These are phyloP conservation scores for Nothura maculosa DNA, from an alignment of 2,797 vertebrate species.

Conservation along the genomic window DNA sequence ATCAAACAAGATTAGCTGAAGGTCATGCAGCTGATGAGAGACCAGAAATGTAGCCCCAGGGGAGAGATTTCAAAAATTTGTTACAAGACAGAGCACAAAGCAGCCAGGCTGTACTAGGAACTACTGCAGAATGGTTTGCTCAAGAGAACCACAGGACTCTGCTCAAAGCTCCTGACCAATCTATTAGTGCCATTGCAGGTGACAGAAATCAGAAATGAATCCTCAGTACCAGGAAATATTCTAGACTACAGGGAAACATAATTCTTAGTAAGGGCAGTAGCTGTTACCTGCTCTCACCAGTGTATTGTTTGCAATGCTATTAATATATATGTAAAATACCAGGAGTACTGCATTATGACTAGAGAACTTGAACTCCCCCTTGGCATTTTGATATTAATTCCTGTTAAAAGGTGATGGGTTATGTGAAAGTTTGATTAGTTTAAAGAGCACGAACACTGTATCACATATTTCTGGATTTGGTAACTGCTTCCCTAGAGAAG, in stretches of 20 bases:
- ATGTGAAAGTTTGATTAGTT: neutral
- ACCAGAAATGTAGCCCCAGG: neutral
- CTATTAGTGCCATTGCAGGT: neutral
- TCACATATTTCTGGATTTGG: neutral
- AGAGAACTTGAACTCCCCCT: neutral
- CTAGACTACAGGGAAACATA: neutral
- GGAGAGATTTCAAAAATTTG: neutral
- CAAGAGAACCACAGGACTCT: neutral
- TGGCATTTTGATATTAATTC: neutral
- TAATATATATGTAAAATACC: neutral
- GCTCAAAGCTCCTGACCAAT: neutral
- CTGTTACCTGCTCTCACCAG: neutral
- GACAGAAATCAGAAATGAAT: neutral
- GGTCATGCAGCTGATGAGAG: neutral
- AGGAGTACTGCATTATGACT: neutral
- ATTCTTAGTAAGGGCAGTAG: neutral
- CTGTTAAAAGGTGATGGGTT: neutral
- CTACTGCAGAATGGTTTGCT: neutral
- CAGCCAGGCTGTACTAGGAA: neutral
- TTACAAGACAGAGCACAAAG: neutral
- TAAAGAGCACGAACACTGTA: neutral
- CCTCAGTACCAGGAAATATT: neutral
- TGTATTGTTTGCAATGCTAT: neutral
- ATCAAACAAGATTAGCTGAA: neutral
- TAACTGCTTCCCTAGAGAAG: neutral